phyloP scores from a whole-genome alignment of 1,140 invertebrate species.

The Diploscapter pachys region DNA sequence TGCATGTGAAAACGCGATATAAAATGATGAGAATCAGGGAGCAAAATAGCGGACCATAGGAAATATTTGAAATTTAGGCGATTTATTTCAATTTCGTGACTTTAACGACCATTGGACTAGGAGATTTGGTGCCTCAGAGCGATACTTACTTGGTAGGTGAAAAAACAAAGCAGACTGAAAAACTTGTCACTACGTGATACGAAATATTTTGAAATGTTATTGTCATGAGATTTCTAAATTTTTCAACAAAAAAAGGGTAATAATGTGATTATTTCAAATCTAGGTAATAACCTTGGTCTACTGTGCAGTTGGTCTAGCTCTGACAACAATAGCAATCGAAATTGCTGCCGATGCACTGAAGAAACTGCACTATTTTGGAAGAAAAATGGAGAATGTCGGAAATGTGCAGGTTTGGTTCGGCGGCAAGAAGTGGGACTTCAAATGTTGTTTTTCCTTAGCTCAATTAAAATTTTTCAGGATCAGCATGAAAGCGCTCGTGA shows the following conservation, averaged over 20 bases:
- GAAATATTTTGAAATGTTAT: not conserved
- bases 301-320: constrained; percentile 53
- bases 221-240: no score
- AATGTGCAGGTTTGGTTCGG: constrained; percentile 58
- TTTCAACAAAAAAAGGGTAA: not conserved
- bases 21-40: no score
- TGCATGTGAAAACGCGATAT: no score
- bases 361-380: constrained; percentile 57
- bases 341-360: constrained; percentile 58
- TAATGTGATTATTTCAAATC: constrained; percentile 9
- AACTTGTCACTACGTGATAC: not conserved
- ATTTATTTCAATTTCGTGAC: constrained; percentile 46
- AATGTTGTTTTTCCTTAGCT: not conserved
- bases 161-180: not conserved
- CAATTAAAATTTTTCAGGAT: constrained; percentile 32
- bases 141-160: constrained; percentile 23
- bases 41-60: no score
- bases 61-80: constrained; percentile 23
- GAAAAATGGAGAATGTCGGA: constrained; percentile 58
- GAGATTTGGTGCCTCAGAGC: constrained; percentile 40
- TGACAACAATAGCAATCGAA: constrained; percentile 58
- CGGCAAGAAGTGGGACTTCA: constrained; percentile 45
- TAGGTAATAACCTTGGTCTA: constrained; percentile 52
- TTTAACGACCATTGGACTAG: constrained; percentile 42
- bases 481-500: constrained; percentile 57